Base-by-base conservation (phyloP, 2,888 invertebrate genomes). In the Pristionchus entomophagus region DNA sequence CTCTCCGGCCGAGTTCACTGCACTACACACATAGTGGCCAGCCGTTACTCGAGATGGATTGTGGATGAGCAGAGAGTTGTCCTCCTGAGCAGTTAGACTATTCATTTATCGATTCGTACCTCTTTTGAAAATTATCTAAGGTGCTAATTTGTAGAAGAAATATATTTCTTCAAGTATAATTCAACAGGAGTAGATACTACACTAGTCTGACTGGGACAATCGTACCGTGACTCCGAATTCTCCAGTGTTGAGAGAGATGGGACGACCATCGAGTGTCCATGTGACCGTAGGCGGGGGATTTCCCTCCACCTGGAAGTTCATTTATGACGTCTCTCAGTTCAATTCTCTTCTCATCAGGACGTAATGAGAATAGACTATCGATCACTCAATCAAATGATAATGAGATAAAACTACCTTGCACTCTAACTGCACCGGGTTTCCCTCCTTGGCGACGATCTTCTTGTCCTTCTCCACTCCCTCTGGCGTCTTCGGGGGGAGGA, bases 11-110 rank as follows among this genome's bases (percentile, higher is more conserved):
- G 94, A 94, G 93, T 96, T 96, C 49, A 94, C 94, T 0, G 95
- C 95, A 2, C 95, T 94, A 90, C 96, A 96, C 0, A 95, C 94
- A 92, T 95, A 96, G 0, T 94, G 94, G 0, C 95, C 95, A 6
- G 87, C 73, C 62, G 88, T 88, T 1, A 89, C 87, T 35, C 88
- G 89, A 65, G 90, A 89, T 8, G 90, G 87, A 53, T 88, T 88
- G 84, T 88, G 87, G 73, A 93, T 91, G 26, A 91, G 86, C 1
- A 93, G 88, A 2, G 92, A 90, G 87, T 91, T 88, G 85, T 93
- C 91, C 22, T 88, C 86, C 93, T 93, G 77, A n/a, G n/a, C n/a
- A n/a, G n/a, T n/a, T 85, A 49, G 17, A 49, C 19, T 56, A 35
- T 65, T 32, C n/a, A 35, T 65, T 12, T 14, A 14, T 5, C 29